Conservation (phyloP, 53 echinoderm and acorn worm genomes). For the Echinometra lucunter region DNA sequence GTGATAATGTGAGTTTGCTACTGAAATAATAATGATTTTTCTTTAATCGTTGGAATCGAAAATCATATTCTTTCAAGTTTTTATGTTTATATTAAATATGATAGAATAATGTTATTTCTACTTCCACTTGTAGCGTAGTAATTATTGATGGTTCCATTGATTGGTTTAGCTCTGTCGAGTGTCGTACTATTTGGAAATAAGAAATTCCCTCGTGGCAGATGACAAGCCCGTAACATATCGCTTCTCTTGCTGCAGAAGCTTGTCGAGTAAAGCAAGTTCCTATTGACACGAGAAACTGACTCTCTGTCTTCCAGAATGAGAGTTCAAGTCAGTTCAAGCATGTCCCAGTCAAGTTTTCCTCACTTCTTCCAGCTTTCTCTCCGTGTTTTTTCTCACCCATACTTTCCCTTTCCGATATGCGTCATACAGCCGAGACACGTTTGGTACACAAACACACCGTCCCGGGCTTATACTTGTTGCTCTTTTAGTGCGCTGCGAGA, state of each 20-base stretch:
- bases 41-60: neutral
- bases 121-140: neutral
- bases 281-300: conserved; percentile 46
- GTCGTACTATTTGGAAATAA: neutral
- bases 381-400: conserved; percentile 27
- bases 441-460: conserved; percentile 37
- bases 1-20: neutral
- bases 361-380: conserved; percentile 17
- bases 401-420: conserved; percentile 50
- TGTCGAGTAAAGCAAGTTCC: conserved; percentile 40
- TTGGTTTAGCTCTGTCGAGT: neutral
- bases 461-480: neutral
- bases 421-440: conserved; percentile 32
- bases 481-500: neutral
- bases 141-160: neutral
- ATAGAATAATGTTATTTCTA: neutral
- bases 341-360: conserved; percentile 44
- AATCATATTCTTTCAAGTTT: neutral
- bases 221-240: conserved; percentile 18
- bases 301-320: conserved; percentile 43
- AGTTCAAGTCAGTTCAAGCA: conserved; percentile 63
- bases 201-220: neutral
- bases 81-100: neutral
- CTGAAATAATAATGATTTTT: neutral
- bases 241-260: neutral